phyloP scores from a whole-genome alignment of 2,797 vertebrate genomes.

The Gorsachius magnificus region DNA sequence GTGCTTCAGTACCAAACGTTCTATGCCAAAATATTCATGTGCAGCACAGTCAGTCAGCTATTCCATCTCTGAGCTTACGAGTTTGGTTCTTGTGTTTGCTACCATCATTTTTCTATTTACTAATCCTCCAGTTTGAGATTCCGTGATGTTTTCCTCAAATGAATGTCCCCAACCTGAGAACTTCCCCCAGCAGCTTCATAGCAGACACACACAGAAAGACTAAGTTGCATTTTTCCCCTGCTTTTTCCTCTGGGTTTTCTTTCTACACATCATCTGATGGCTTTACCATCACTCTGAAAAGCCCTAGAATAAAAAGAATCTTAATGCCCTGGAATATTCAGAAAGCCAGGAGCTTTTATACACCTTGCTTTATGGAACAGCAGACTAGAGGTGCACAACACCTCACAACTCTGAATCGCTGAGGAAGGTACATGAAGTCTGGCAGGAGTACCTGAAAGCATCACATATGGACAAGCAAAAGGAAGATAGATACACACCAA shows the following conservation, averaged over 20 bases:
- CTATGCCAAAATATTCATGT: no score
- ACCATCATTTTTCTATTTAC: not conserved
- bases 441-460: not conserved
- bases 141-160: not conserved
- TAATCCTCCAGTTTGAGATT: not conserved
- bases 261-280: not conserved
- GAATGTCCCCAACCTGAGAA: not conserved
- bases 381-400: not conserved
- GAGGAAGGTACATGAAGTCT: not conserved
- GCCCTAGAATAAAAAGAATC: not conserved
- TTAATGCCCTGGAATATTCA: not conserved
- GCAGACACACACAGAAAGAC: not conserved
- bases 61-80: not conserved
- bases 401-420: not conserved
- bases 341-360: not conserved
- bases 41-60: not conserved
- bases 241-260: not conserved
- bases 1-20: not conserved
- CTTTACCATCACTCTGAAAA: not conserved
- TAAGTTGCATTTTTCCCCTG: rapidly evolving
- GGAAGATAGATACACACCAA: not conserved
- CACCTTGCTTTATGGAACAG: not conserved
- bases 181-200: not conserved
- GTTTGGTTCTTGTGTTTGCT: not conserved
- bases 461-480: not conserved